A percentile compares a stretch with the other conserved stretches of the same genome.
phyloP scores from a whole-genome alignment of 2,888 invertebrate genomes.

The Drosophila neutralis region DNA sequence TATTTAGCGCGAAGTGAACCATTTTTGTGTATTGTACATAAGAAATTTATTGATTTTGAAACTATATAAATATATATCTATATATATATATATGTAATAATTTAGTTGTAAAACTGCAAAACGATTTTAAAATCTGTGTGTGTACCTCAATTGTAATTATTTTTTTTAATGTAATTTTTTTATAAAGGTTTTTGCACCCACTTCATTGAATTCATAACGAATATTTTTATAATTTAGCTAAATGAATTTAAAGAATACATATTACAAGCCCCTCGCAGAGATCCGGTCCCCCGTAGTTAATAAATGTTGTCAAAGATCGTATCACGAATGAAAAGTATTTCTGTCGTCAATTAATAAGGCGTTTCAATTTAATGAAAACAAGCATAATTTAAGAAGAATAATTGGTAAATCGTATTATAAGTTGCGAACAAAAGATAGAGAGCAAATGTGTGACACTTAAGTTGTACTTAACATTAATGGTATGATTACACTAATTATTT shows the following conservation, averaged over 20 bases:
- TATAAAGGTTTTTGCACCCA: conserved; percentile 43
- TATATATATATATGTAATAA: conserved; percentile 56
- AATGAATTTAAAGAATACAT: conserved; percentile 62
- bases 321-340: conserved; percentile 53
- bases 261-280: conserved; percentile 35
- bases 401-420: conserved; percentile 42
- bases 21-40: conserved; percentile 78
- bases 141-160: conserved; percentile 80
- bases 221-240: conserved; percentile 75
- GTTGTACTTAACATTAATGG: conserved; percentile 57
- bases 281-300: conserved; percentile 61
- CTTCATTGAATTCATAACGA: conserved; percentile 51
- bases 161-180: conserved; percentile 56
- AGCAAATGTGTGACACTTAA: conserved; percentile 64
- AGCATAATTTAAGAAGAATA: conserved; percentile 64
- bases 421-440: conserved; percentile 54
- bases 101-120: conserved; percentile 70
- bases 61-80: conserved; percentile 35
- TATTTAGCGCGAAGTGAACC: conserved; percentile 76
- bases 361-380: conserved; percentile 33
- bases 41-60: conserved; percentile 74
- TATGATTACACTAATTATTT: conserved; percentile 64
- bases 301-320: conserved; percentile 66
- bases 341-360: conserved; percentile 53
- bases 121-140: conserved; percentile 74